These are phyloP conservation scores for Saccostrea cuccullata DNA, from an alignment of 1,140 invertebrate genomes.

Conservation along the genomic window DNA sequence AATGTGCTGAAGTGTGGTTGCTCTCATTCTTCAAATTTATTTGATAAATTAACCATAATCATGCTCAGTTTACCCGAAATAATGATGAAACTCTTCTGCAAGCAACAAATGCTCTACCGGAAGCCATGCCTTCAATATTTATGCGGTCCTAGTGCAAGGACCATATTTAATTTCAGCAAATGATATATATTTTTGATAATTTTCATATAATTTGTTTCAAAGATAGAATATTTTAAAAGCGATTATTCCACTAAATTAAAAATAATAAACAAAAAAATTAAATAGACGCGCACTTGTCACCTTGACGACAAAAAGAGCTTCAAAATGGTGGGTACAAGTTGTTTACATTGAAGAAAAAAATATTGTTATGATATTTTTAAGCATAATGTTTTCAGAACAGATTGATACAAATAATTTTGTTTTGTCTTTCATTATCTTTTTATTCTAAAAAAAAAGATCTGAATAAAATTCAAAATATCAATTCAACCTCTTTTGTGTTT, in stretches of 20 bases:
- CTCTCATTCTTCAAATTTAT: too few species aligned
- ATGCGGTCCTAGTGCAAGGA: neutral
- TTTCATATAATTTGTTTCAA: neutral
- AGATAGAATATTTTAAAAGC: neutral
- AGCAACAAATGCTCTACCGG: neutral
- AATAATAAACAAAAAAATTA: neutral
- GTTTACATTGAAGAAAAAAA: neutral
- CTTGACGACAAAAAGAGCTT: neutral
- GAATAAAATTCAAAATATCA: too few species aligned
- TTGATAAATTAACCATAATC: too few species aligned
- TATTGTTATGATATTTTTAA: too few species aligned
- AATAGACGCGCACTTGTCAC: conserved; percentile 21
- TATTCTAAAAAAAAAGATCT: too few species aligned
- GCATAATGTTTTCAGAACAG: too few species aligned
- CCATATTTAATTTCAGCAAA: neutral
- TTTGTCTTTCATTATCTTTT: too few species aligned
- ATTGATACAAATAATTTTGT: too few species aligned
- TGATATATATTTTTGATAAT: neutral
- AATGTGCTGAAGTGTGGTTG: too few species aligned
- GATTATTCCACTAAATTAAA: neutral
- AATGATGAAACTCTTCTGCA: neutral
- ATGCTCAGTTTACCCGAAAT: neutral
- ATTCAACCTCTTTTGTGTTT: too few species aligned
- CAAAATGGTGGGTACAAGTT: neutral
- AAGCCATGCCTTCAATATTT: neutral